Percentiles rank a stretch among this genome's conserved stretches.
These are phyloP conservation scores for Unio delphinus DNA, from an alignment of 2,888 invertebrate species.

Conservation along the genomic window DNA sequence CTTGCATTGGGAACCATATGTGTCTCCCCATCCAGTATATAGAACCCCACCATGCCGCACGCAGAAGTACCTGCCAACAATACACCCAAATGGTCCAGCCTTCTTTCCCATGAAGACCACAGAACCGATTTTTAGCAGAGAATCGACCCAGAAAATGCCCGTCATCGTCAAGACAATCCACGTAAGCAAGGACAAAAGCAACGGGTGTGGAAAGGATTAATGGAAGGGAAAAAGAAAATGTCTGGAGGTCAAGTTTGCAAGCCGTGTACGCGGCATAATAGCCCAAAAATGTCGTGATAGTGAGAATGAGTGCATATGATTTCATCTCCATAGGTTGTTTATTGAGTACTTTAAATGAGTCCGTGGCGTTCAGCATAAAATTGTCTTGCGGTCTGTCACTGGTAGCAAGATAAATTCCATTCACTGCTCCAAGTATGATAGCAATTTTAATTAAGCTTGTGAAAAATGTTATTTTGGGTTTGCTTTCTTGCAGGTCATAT, in stretches of 20 bases:
- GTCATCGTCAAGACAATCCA: conserved; percentile 20
- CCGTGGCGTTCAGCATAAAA: conserved; percentile 1
- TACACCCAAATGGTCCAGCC: neutral
- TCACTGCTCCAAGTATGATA: no score
- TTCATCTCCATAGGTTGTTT: conserved; percentile 13
- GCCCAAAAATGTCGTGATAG: conserved; percentile 37
- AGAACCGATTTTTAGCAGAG: conserved; percentile 17
- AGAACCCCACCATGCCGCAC: conserved; percentile 54
- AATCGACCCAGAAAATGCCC: conserved; percentile 9
- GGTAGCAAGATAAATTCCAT: no score
- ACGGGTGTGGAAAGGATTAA: conserved; percentile 70
- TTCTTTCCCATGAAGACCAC: neutral
- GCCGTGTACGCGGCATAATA: conserved; percentile 73
- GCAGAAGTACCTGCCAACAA: conserved; percentile 24
- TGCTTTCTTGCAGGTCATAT: conserved; percentile 41
- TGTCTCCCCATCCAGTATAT: conserved; percentile 64
- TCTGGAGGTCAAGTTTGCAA: conserved; percentile 73
- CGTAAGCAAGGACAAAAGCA: conserved; percentile 22
- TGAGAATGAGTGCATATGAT: conserved; percentile 29
- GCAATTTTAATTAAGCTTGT: conserved; percentile 35
- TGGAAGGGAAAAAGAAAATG: conserved; percentile 70
- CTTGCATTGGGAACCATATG: conserved; percentile 60
- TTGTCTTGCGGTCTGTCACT: neutral
- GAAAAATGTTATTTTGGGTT: conserved; percentile 27
- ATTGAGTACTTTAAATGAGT: conserved; percentile 14